phyloP scores from a whole-genome alignment of 2,113 vertebrate species.

The Lynx canadensis region DNA sequence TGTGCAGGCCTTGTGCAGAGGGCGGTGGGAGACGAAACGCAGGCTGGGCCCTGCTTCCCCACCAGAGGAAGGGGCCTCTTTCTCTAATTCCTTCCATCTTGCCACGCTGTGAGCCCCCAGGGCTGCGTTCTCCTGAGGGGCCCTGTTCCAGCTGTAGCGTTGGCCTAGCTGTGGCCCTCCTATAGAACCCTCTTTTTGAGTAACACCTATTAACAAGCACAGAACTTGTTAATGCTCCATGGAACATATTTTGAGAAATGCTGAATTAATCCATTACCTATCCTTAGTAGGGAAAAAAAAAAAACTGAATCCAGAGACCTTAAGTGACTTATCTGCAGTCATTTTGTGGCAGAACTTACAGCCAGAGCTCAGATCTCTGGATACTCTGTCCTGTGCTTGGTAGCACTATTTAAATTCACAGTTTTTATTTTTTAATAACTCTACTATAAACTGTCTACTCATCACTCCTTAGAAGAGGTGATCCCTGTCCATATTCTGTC shows the following conservation, averaged over 20 bases:
- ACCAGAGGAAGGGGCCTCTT: background rate
- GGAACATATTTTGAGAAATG: slow-evolving; percentile 28
- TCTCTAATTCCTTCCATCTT: background rate
- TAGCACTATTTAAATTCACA: background rate
- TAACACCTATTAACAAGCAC: background rate
- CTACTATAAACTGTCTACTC: background rate
- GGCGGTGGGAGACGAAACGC: background rate
- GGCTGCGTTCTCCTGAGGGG: background rate
- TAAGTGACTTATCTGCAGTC: slow-evolving; percentile 24
- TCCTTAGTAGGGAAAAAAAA: background rate
- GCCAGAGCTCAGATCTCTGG: background rate
- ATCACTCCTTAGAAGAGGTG: background rate
- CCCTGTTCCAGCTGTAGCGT: background rate
- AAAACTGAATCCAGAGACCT: background rate
- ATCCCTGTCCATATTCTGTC: background rate
- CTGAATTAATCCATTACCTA: background rate
- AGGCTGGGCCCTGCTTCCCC: background rate
- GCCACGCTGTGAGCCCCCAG: background rate
- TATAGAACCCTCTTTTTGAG: background rate
- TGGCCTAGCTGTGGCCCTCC: background rate
- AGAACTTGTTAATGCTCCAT: background rate
- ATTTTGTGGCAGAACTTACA: background rate
- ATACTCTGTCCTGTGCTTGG: background rate
- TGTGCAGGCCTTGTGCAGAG: background rate
- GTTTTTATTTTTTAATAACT: background rate